Percentiles rank a stretch among this genome's conserved stretches.
Conservation (phyloP, 2,113 vertebrate species). For the Condylura cristata region DNA sequence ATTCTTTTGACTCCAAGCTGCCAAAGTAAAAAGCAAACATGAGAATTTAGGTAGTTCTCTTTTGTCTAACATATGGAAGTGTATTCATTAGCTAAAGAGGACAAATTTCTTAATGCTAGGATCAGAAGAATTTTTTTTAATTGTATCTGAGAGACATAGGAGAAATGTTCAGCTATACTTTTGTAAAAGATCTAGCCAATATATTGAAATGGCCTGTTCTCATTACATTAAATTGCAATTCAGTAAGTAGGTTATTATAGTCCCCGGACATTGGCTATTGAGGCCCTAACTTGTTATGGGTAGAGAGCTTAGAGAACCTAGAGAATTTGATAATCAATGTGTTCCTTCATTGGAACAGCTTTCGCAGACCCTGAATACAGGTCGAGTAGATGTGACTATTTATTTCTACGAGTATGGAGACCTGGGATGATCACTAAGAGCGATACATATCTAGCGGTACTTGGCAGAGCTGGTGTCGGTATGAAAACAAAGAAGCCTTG, state of each 20-base stretch:
- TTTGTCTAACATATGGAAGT: not conserved
- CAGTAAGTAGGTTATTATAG: conserved; percentile 54
- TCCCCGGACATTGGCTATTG: conserved; percentile 17
- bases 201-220: conserved; percentile 46
- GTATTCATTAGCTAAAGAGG: not conserved
- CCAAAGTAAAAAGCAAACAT: conserved; percentile 27
- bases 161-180: conserved; percentile 4
- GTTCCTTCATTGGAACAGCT: not conserved
- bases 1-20: conserved; percentile 35
- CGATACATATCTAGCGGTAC: not conserved
- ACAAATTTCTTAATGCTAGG: conserved; percentile 13
- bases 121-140: not conserved
- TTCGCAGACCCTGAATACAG: not conserved
- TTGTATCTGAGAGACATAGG: conserved; percentile 17
- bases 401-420: not conserved
- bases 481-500: not conserved
- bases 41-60: not conserved
- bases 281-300: conserved; percentile 20
- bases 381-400: not conserved
- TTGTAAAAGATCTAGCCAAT: conserved; percentile 40
- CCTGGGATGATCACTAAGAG: conserved; percentile 5
- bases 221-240: conserved; percentile 48
- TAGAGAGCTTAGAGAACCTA: conserved; percentile 1
- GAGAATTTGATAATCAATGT: not conserved
- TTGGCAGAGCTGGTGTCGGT: not conserved